Conservation (phyloP, 1,140 invertebrate genomes). For the Hesperophylax magnus region DNA sequence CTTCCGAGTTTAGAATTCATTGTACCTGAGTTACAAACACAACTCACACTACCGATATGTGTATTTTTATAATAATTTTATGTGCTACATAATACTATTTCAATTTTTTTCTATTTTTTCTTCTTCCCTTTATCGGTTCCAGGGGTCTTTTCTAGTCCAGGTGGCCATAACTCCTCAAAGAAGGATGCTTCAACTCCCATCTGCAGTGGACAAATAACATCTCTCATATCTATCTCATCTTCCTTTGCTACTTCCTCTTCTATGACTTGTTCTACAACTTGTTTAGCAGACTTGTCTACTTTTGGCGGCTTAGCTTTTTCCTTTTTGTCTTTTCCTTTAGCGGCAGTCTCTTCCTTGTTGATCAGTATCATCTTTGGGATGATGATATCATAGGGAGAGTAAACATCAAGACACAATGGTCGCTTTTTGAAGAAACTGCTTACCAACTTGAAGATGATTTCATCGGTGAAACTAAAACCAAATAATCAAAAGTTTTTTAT, state of each 20-base stretch:
- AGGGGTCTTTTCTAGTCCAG: background rate
- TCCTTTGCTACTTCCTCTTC: constrained; percentile 2
- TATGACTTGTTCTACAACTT: background rate
- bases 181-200: constrained; percentile 23
- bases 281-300: background rate
- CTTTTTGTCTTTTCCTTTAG: constrained; percentile 25
- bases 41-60: too few species aligned
- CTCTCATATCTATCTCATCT: constrained; percentile 18
- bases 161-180: constrained; percentile 33
- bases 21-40: too few species aligned
- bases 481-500: background rate
- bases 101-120: background rate
- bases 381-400: constrained; percentile 15
- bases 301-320: background rate
- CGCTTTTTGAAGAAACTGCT: constrained; percentile 17
- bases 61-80: too few species aligned
- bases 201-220: constrained; percentile 30
- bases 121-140: background rate
- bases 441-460: constrained; percentile 22
- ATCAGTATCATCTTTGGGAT: constrained; percentile 10
- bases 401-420: background rate
- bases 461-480: constrained; percentile 24
- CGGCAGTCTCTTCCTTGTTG: background rate
- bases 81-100: too few species aligned
- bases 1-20: too few species aligned